Base-by-base conservation (phyloP, 1,140 invertebrate species). In the Brachionus manjavacas region DNA sequence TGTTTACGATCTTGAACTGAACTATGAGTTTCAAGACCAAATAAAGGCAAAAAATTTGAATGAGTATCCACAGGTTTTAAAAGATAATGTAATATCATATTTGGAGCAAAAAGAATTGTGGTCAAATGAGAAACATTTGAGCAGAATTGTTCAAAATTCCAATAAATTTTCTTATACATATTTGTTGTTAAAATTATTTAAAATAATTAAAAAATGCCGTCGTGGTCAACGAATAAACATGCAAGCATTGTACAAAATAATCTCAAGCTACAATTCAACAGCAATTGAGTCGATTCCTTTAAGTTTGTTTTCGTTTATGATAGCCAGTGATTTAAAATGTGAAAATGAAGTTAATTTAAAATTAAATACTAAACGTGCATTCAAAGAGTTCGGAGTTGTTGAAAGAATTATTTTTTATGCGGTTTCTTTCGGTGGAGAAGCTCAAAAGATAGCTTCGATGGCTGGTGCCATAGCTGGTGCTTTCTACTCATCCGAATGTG, bases 381-480 rank as follows among this genome's bases (percentile, higher is more conserved):
- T 85, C 87, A 68, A 85, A 90, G 87, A 91, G 88, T 85, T 88
- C 90, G 78, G 92, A 91, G 88, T 89, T 88, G 78, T 94, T 86
- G 91, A 92, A 87, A 90, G 92, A 86, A 91, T 92, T n/a, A 89
- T 95, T 64, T 90, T 92, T 76, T 92, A 92, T 88, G 91, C 93
- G 83, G 93, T 94, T 83, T 92, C 91, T 23, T 88, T 94, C 16
- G 94, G 94, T 52, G 94, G 94, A 39, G 94, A 94, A 89, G 93
- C 94, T 4, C 94, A 94, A 85, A 94, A 94, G 2, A 94, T 95
- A 86, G 93, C 92, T 7, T 91, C 92, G 74, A 95, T 95, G 94
- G 92, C 93, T 28, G 93, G 93, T 14, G 92, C 93, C 23, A 92
- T 94, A 83, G 91, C 92, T 80, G 94, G 94, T 60, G 93, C 94